Percentiles rank a stretch among this genome's conserved stretches.
Conservation (phyloP, 2,797 vertebrate genomes). For the Amblyraja radiata region DNA sequence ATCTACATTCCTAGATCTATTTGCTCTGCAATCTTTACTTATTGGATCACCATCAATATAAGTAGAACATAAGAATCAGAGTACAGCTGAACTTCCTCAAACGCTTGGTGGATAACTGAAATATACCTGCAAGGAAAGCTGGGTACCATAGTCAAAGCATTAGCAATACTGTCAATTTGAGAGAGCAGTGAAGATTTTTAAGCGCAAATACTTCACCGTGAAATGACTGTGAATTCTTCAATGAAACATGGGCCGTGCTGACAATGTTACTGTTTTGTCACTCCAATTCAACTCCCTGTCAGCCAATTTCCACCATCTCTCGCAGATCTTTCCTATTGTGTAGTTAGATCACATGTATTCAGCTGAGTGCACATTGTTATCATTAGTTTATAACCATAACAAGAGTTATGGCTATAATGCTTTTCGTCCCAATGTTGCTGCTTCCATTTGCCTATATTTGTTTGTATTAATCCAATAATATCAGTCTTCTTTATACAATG, state of each 20-base stretch:
- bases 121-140: background rate
- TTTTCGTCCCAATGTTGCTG: constrained; percentile 15
- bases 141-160: background rate
- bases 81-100: background rate
- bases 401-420: background rate
- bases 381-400: constrained; percentile 14
- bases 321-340: background rate
- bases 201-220: background rate
- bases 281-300: background rate
- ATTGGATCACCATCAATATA: background rate
- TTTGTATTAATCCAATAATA: background rate
- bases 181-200: background rate
- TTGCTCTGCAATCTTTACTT: too few species aligned
- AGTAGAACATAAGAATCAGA: background rate
- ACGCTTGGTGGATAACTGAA: background rate
- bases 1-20: too few species aligned
- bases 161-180: background rate
- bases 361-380: background rate
- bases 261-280: background rate
- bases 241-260: background rate
- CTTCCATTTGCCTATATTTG: constrained; percentile 11
- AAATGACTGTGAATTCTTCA: background rate
- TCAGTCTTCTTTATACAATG: background rate
- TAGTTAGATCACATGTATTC: constrained; percentile 4
- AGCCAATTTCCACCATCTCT: constrained; percentile 24